Percentiles rank a stretch among this genome's conserved stretches.
Conservation (phyloP, 2,888 invertebrate species). For the Dryomyza anilis region DNA sequence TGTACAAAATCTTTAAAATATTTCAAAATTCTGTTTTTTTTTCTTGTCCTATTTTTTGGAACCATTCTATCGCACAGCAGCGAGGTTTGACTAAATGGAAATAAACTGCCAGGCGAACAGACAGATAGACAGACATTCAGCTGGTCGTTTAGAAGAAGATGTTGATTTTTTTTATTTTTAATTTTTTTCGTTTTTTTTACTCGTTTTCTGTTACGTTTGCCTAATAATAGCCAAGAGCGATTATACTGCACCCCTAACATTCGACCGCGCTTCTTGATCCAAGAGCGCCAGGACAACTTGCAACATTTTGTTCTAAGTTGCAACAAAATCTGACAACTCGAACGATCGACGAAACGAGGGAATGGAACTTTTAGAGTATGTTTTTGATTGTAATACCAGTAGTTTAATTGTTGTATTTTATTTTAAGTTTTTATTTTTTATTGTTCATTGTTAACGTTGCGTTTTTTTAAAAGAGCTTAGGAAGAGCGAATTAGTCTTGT, state of each 20-base stretch:
- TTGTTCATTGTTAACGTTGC: neutral
- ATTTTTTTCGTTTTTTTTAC: neutral
- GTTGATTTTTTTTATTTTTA: neutral
- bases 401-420: neutral
- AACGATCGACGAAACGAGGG: too few relatives aligned
- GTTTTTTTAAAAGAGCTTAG: neutral
- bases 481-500: too few relatives aligned
- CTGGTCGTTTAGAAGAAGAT: neutral
- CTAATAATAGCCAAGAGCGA: conserved; percentile 22
- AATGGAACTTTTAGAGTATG: neutral
- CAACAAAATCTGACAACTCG: too few relatives aligned
- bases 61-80: too few relatives aligned
- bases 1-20: too few relatives aligned
- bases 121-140: neutral
- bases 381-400: neutral
- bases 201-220: conserved; percentile 7
- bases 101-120: neutral
- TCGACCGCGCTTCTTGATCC: neutral
- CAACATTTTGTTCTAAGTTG: too few relatives aligned
- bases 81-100: too few relatives aligned
- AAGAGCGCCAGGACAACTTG: neutral
- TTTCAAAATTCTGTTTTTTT: too few relatives aligned
- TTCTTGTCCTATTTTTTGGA: too few relatives aligned
- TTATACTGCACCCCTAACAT: neutral
- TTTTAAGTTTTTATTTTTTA: neutral